phyloP scores from a whole-genome alignment of 2,888 invertebrate species.

The Drosophila buzzatii region DNA sequence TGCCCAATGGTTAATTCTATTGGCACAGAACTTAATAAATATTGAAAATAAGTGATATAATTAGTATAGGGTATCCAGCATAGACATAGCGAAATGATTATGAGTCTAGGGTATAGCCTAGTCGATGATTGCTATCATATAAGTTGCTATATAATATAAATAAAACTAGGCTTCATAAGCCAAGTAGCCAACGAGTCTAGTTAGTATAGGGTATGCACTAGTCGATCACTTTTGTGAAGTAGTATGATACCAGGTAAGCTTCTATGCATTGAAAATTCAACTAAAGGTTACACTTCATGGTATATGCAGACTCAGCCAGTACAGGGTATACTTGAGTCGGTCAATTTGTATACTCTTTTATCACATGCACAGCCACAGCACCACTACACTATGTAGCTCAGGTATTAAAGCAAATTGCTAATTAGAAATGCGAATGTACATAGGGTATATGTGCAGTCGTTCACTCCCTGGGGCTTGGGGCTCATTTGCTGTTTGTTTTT shows the following conservation, averaged over 20 bases:
- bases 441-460: constrained; percentile 24
- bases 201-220: neutral
- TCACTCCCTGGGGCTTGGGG: neutral
- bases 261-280: neutral
- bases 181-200: too few species aligned
- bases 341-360: neutral
- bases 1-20: too few species aligned
- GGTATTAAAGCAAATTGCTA: neutral
- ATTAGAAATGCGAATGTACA: neutral
- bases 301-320: too few species aligned
- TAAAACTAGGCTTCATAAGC: too few species aligned
- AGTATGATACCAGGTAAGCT: neutral
- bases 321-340: neutral
- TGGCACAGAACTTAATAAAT: too few species aligned
- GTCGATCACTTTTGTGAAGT: neutral
- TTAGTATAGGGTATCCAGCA: too few species aligned
- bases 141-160: too few species aligned
- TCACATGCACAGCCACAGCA: neutral
- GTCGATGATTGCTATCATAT: too few species aligned
- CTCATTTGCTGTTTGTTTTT: constrained; percentile 14
- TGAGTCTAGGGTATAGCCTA: neutral
- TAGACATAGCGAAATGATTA: too few species aligned
- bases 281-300: neutral
- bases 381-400: neutral
- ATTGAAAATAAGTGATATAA: too few species aligned